phyloP scores from a whole-genome alignment of 2,113 vertebrate genomes.

The Alaudala cheleensis region DNA sequence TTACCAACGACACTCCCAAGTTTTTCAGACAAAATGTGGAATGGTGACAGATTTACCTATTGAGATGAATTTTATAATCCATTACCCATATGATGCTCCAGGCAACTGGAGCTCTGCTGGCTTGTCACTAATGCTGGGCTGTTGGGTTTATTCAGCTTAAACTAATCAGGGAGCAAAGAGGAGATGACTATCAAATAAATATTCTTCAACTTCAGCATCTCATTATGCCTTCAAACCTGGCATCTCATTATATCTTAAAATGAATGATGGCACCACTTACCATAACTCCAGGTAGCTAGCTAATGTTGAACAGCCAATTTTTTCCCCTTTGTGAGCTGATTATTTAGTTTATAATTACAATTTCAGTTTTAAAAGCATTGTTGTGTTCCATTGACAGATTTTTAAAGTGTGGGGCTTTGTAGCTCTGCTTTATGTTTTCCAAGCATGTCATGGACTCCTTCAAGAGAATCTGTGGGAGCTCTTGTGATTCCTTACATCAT shows the following conservation, averaged over 20 bases:
- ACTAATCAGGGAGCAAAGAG: neutral
- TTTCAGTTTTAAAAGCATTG: neutral
- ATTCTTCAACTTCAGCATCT: neutral
- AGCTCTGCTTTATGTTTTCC: neutral
- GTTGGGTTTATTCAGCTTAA: constrained; percentile 28
- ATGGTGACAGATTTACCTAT: constrained; percentile 3
- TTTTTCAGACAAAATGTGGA: neutral
- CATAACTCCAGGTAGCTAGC: neutral
- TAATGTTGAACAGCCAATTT: neutral
- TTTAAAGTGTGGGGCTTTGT: neutral
- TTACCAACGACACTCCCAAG: neutral
- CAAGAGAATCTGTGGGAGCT: neutral
- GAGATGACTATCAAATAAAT: constrained; percentile 40
- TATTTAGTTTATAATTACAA: neutral
- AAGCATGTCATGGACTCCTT: neutral
- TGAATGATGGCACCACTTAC: neutral
- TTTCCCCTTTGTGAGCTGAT: neutral
- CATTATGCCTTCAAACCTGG: neutral
- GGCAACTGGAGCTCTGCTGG: neutral
- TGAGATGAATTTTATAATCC: constrained; percentile 17
- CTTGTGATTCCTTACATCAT: neutral
- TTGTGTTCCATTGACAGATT: neutral
- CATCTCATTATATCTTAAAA: neutral
- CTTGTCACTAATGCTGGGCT: constrained; percentile 9
- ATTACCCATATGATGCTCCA: neutral